phyloP scores from a whole-genome alignment of 2,797 vertebrate genomes.

The Eospalax fontanierii region DNA sequence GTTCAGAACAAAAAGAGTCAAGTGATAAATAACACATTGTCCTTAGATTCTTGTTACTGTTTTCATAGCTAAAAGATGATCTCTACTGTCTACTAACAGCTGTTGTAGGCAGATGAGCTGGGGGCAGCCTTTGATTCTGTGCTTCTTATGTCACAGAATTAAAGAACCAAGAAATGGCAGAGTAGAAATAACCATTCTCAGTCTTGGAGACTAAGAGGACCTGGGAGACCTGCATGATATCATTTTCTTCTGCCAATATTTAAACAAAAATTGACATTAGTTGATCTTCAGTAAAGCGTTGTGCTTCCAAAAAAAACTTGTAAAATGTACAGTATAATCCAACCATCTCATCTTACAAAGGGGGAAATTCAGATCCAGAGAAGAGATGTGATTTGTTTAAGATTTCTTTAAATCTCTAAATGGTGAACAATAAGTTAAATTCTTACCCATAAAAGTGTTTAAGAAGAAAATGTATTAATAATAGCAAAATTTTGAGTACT shows the following conservation, averaged over 20 bases:
- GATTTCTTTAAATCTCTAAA: slow-evolving; percentile 42
- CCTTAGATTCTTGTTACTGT: slow-evolving; percentile 37
- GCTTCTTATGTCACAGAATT: background rate
- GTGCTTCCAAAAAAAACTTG: slow-evolving; percentile 12
- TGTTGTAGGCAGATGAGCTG: slow-evolving; percentile 64
- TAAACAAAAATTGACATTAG: slow-evolving; percentile 8
- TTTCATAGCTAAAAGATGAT: slow-evolving; percentile 54
- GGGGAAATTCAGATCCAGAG: slow-evolving; percentile 4
- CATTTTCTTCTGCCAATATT: slow-evolving; percentile 13
- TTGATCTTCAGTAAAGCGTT: slow-evolving; percentile 24
- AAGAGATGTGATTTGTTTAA: slow-evolving; percentile 30
- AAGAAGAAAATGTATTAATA: slow-evolving; percentile 53
- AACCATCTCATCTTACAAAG: slow-evolving; percentile 57
- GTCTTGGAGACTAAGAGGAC: background rate
- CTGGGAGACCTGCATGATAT: background rate
- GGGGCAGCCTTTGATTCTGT: slow-evolving; percentile 36
- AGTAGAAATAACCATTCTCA: background rate
- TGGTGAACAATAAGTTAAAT: slow-evolving; percentile 57
- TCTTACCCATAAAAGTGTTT: slow-evolving; percentile 41
- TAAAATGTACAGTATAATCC: slow-evolving; percentile 40
- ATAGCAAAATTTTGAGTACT: slow-evolving; percentile 37
- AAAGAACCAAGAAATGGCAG: slow-evolving; percentile 47
- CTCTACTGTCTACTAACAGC: background rate
- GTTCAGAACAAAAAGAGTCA: slow-evolving; percentile 56
- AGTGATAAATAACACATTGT: slow-evolving; percentile 60